Conservation (phyloP, 2,797 vertebrate genomes). For the Meda fulgida region DNA sequence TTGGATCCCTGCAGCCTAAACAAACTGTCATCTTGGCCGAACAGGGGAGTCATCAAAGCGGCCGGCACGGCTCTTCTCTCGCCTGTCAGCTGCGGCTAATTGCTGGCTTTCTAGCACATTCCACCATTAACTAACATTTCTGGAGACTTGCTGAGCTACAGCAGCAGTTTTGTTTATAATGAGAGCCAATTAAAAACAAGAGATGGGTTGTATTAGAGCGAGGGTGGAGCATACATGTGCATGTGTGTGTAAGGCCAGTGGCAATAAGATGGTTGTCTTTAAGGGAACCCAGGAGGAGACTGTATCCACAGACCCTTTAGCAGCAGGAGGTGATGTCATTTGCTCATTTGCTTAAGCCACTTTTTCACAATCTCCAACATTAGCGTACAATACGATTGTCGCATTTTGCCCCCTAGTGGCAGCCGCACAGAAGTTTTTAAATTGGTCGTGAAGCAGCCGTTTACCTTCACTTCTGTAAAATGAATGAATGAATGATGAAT, state of each 20-base stretch:
- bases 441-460: neutral
- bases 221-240: neutral
- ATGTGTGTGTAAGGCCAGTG: slow-evolving; percentile 4
- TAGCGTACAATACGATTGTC: neutral
- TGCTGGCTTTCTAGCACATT: slow-evolving; percentile 59
- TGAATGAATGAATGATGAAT: neutral
- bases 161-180: slow-evolving; percentile 58
- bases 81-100: slow-evolving; percentile 58
- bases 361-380: neutral
- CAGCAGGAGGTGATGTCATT: slow-evolving; percentile 11
- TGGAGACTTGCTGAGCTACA: slow-evolving; percentile 54
- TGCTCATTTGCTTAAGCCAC: neutral
- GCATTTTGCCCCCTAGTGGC: neutral
- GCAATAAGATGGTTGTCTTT: slow-evolving; percentile 44
- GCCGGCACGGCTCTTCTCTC: slow-evolving; percentile 23
- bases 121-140: slow-evolving; percentile 58
- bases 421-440: neutral
- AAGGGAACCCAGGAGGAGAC: neutral
- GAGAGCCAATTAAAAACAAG: slow-evolving; percentile 61
- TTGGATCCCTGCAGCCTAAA: slow-evolving; percentile 53
- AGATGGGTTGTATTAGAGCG: slow-evolving; percentile 49
- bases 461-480: neutral
- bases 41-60: slow-evolving; percentile 55
- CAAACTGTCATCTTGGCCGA: slow-evolving; percentile 50
- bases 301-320: slow-evolving; percentile 8